Evolutionary conservation across 2,797 vertebrate genomes (phyloP).

Genomic region (Periophthalmus magnuspinnatus): DNA sequence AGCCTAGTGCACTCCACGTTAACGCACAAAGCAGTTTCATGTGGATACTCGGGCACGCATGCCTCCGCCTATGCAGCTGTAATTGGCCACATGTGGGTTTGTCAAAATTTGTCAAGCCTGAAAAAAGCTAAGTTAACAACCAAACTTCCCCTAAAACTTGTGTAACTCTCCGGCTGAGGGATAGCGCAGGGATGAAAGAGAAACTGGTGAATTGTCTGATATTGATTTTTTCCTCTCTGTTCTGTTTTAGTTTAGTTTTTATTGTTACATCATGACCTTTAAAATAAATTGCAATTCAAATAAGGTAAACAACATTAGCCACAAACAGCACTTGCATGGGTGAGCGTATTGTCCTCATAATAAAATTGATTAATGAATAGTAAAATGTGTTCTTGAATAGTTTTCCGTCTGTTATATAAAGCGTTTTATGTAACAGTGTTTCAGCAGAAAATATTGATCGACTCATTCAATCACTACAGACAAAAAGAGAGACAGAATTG

Average conservation of each 20-base stretch:
- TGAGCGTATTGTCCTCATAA: neutral
- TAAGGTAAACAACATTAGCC: neutral
- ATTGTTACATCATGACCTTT: neutral
- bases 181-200: neutral
- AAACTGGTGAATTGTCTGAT: neutral
- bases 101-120: neutral
- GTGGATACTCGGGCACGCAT: neutral
- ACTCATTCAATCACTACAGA: no score
- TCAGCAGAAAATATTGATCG: no score
- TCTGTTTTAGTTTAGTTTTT: neutral
- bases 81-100: constrained; percentile 15
- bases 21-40: neutral
- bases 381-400: no score
- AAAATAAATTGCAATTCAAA: neutral
- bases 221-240: neutral
- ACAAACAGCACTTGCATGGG: neutral
- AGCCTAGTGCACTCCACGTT: neutral
- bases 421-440: no score
- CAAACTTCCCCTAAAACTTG: constrained; percentile 9
- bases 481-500: no score
- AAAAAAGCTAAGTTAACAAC: constrained; percentile 6
- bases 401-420: no score
- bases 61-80: neutral
- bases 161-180: no score
- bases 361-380: no score